Evolutionary conservation across 2,113 vertebrate genomes (phyloP).

Genomic region (Anser brachyrhynchus): DNA sequence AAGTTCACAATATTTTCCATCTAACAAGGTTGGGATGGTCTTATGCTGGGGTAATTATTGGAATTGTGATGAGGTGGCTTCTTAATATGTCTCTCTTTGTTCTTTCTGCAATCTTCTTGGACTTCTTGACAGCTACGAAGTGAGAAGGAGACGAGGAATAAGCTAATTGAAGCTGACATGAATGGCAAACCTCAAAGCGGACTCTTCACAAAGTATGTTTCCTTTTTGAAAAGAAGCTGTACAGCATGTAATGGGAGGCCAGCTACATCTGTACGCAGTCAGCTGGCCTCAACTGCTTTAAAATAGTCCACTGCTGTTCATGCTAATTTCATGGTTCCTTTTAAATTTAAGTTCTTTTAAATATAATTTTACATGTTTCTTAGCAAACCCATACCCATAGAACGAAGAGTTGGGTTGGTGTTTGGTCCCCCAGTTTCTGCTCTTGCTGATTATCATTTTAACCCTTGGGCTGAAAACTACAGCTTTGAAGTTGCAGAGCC

Average conservation of each 20-base stretch:
- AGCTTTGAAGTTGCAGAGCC: background rate
- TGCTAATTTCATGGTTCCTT: background rate
- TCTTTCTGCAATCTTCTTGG: background rate
- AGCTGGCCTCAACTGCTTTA: background rate
- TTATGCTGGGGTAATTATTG: background rate
- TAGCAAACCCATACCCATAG: background rate
- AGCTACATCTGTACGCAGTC: background rate
- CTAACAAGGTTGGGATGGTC: background rate
- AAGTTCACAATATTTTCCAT: background rate
- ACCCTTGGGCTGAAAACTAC: background rate
- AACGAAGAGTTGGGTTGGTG: background rate
- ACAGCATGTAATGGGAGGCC: background rate
- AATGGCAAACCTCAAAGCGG: constrained; percentile 73
- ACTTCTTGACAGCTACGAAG: constrained; percentile 71
- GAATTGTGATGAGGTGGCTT: background rate
- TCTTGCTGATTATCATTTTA: background rate
- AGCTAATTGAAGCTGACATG: constrained; percentile 81
- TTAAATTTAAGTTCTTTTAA: background rate
- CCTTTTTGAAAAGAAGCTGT: background rate
- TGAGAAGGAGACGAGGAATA: constrained; percentile 78
- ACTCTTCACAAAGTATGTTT: constrained; percentile 77
- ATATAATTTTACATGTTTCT: background rate
- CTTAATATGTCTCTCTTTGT: background rate
- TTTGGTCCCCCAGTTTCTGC: background rate
- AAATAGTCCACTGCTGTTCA: background rate